phyloP scores from a whole-genome alignment of 2,113 vertebrate genomes.

The Emydocephalus ijimae region DNA sequence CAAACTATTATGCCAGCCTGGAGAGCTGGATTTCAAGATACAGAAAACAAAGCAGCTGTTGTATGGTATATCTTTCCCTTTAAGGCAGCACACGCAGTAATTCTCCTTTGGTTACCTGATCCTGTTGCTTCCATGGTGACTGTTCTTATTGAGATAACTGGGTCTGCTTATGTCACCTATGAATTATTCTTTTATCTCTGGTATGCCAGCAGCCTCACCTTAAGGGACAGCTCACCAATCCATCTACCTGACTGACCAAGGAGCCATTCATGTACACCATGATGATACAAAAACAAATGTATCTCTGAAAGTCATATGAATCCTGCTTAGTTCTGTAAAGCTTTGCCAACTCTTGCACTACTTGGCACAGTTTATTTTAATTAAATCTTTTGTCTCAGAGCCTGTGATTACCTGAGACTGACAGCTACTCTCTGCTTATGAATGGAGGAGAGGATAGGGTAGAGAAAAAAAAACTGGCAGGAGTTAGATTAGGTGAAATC shows the following conservation, averaged over 20 bases:
- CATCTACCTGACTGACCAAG: conserved; percentile 13
- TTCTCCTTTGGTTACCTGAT: neutral
- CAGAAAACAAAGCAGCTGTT: conserved; percentile 18
- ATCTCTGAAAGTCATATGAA: neutral
- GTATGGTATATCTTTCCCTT: neutral
- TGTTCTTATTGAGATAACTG: conserved; percentile 19
- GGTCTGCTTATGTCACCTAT: neutral
- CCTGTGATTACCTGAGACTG: neutral
- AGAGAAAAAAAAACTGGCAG: neutral
- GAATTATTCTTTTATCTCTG: conserved; percentile 14
- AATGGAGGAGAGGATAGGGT: neutral
- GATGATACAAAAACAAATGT: neutral
- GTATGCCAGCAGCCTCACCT: conserved; percentile 4
- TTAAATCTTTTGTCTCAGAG: neutral
- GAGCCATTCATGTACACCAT: neutral
- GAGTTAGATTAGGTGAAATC: neutral
- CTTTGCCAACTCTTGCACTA: neutral
- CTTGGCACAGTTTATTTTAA: neutral
- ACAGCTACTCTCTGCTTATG: neutral
- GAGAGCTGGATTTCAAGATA: conserved; percentile 36
- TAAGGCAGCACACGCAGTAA: neutral
- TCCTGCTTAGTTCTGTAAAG: neutral
- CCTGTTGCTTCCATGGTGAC: conserved; percentile 14
- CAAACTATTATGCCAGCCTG: conserved; percentile 4
- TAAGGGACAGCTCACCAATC: conserved; percentile 1